phyloP scores from a whole-genome alignment of 2,888 invertebrate genomes.

The Drosophila bunnanda region DNA sequence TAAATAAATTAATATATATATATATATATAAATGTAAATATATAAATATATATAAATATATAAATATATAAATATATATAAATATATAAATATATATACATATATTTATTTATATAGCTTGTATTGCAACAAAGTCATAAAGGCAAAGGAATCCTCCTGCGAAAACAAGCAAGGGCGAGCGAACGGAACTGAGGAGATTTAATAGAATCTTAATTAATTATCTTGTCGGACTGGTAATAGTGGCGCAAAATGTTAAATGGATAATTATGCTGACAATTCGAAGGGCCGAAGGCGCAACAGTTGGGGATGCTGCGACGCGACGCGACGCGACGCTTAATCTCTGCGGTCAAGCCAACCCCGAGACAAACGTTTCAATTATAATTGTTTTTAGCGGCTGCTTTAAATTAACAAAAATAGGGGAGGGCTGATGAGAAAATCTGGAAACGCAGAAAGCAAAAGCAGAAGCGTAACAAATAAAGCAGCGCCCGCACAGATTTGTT shows the following conservation, averaged over 20 bases:
- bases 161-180: background rate
- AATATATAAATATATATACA: no score
- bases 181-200: constrained; percentile 51
- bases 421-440: constrained; percentile 10
- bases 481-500: constrained; percentile 71
- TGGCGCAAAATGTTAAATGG: constrained; percentile 68
- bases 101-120: background rate
- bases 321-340: constrained; percentile 28
- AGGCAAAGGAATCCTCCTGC: background rate
- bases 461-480: constrained; percentile 54
- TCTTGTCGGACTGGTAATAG: constrained; percentile 69
- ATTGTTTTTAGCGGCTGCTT: constrained; percentile 67
- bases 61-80: background rate
- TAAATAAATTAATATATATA: no score
- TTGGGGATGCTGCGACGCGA: constrained; percentile 20
- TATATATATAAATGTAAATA: no score
- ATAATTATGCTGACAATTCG: constrained; percentile 77
- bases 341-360: constrained; percentile 14
- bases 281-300: constrained; percentile 38
- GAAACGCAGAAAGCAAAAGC: constrained; percentile 1
- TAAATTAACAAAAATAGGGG: constrained; percentile 63
- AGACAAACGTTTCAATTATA: constrained; percentile 61
- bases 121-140: background rate
- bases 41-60: no score
- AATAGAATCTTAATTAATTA: constrained; percentile 74